Conservation (phyloP, 2,888 invertebrate genomes). For the Mactromeris polynyma region DNA sequence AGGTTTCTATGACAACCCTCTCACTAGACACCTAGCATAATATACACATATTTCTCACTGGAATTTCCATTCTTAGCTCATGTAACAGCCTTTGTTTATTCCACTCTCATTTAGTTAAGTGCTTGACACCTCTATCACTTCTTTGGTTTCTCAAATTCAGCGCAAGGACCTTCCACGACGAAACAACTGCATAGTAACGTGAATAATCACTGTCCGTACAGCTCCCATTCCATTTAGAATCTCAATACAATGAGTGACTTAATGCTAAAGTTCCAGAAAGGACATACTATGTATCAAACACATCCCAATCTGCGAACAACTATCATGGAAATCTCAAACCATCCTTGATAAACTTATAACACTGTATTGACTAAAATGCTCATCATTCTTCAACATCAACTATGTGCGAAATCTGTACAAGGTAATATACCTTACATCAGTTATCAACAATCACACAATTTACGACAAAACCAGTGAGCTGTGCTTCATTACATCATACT, state of each 20-base stretch:
- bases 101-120: background rate
- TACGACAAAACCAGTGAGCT: background rate
- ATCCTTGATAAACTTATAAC: background rate
- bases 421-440: too few species aligned
- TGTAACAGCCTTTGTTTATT: background rate
- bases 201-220: background rate
- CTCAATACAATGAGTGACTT: background rate
- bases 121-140: background rate
- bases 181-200: background rate
- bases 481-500: conserved; percentile 17
- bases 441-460: background rate
- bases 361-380: background rate
- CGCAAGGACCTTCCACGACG: background rate
- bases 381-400: background rate
- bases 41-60: background rate
- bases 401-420: background rate
- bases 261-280: background rate
- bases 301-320: too few species aligned
- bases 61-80: background rate
- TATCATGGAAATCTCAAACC: background rate
- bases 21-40: conserved; percentile 15
- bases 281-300: background rate
- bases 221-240: background rate
- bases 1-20: conserved; percentile 21
- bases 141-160: background rate